phyloP scores from a whole-genome alignment of 2,113 vertebrate genomes.

The Hippopotamus amphibius region DNA sequence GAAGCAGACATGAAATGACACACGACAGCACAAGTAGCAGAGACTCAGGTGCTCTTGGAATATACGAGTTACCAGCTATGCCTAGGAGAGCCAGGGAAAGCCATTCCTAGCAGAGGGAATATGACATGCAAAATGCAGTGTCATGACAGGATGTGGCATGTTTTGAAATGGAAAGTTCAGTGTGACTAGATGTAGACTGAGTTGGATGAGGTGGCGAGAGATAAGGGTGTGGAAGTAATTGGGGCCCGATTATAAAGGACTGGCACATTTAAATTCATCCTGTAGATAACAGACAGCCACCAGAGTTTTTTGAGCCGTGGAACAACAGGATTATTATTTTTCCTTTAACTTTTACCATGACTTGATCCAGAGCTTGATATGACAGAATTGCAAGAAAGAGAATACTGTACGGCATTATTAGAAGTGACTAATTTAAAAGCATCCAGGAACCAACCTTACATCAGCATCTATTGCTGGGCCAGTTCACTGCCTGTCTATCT shows the following conservation, averaged over 20 bases:
- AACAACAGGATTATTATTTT: background rate
- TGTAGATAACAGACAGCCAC: background rate
- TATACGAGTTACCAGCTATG: background rate
- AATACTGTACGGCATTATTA: background rate
- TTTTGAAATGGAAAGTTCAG: background rate
- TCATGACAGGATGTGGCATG: background rate
- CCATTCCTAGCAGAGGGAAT: background rate
- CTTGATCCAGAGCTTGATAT: background rate
- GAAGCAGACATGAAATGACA: background rate
- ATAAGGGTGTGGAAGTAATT: background rate
- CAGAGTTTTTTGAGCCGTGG: slow-evolving; percentile 3
- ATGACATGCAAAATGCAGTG: background rate
- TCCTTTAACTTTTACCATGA: slow-evolving; percentile 16
- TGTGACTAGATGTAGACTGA: background rate
- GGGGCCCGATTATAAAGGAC: background rate
- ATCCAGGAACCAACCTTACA: background rate
- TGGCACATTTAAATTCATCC: background rate
- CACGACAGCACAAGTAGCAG: background rate
- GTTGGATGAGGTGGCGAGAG: background rate
- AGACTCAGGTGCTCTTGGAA: background rate
- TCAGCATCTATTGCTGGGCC: background rate
- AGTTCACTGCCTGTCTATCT: background rate
- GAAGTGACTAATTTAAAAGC: slow-evolving; percentile 29
- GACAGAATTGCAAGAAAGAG: background rate
- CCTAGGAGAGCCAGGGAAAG: background rate